phyloP scores from a whole-genome alignment of 2,888 invertebrate species.

The Cosmia trapezina region DNA sequence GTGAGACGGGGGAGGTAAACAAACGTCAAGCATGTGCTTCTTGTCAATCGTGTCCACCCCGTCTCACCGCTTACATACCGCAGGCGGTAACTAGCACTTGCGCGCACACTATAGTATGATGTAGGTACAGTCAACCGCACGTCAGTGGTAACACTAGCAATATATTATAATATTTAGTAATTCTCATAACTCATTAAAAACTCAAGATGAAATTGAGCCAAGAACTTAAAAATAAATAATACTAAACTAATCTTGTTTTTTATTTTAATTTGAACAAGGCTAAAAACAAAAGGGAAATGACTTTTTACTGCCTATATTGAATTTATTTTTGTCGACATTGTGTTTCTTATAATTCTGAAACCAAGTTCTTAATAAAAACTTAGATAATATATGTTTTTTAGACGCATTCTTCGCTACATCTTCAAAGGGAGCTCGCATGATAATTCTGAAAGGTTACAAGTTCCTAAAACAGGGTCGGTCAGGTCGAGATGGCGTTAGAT shows the following conservation, averaged over 20 bases:
- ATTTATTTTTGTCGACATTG: too few relatives aligned
- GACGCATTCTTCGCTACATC: constrained; percentile 55
- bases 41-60: too few relatives aligned
- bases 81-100: too few relatives aligned
- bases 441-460: constrained; percentile 25
- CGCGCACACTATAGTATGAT: too few relatives aligned
- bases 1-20: too few relatives aligned
- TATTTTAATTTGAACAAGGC: background rate
- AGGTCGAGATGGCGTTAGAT: background rate
- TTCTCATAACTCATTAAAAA: background rate
- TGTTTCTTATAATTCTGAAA: too few relatives aligned
- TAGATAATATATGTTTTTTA: constrained; percentile 34
- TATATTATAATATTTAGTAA: background rate
- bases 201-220: background rate
- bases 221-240: background rate
- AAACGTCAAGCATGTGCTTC: too few relatives aligned
- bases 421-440: constrained; percentile 19
- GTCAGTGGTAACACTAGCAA: background rate
- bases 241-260: background rate
- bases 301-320: background rate
- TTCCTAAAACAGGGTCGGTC: constrained; percentile 9
- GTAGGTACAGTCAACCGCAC: background rate
- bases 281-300: background rate
- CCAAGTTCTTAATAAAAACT: background rate
- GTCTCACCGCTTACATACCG: too few relatives aligned